Evolutionary conservation across 2,113 vertebrate genomes (phyloP), one percentile per base, ranked within the genome.

Genomic region (Pipa parva): DNA sequence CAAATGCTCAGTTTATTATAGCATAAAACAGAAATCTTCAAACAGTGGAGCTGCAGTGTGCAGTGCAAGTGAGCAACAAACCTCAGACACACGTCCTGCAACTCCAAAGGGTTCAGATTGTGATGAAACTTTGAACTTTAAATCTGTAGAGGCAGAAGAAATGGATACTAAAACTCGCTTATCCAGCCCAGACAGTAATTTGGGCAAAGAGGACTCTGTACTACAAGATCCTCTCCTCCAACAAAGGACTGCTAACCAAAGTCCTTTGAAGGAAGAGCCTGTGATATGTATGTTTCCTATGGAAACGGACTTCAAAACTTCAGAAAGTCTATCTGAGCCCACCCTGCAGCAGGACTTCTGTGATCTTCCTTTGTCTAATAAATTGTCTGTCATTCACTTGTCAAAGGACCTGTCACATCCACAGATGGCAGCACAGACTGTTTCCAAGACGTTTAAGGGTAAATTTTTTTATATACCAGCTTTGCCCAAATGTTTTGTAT

Each of bases 241-340:
- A 54, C 76, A 74, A 79, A 80, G 68, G 74, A 76, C 79, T 84
- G 73, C 74, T 84, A 79, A 82, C 79, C 76, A 83, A 28, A 84
- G 82, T 75, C 75, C 59, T 63, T 58, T 80, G 76, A 90, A 91
- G 56, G 80, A 81, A 75, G 77, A 76, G 61, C 71, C 86, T 70
- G 84, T 85, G 78, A 81, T 81, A 3, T 87, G 85, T 94, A 92
- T 95, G 92, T 97, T 99, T 97, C 95, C 97, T 82, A 91, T 95
- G 95, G 95, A 98, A 98, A 96, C 87, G 71, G 88, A 88, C 77
- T 73, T 86, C 80, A 85, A 85, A 74, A 86, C 86, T 84, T 85
- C 90, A 72, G 83, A 91, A 70, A 87, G 80, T 29, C 15, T 85
- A 79, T 75, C 71, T 18, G 77, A 92, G 78, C 78, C 86, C 75